These are phyloP conservation scores for Australoheros facetus DNA, from an alignment of 2,797 vertebrate species.

Conservation along the genomic window DNA sequence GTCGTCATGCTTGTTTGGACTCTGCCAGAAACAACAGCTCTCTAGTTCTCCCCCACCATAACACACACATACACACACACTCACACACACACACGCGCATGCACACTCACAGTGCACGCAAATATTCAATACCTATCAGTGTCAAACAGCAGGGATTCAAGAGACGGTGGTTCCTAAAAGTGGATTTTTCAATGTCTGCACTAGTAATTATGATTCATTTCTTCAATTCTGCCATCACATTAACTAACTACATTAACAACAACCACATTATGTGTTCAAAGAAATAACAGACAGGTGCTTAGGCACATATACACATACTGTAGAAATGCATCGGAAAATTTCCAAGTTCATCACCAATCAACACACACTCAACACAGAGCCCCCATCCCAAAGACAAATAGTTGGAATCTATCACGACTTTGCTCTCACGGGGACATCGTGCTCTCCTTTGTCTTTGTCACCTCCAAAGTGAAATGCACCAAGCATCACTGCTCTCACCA, in stretches of 20 bases:
- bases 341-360: conserved; percentile 16
- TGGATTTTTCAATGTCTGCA: conserved; percentile 11
- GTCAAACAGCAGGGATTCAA: conserved; percentile 19
- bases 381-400: conserved; percentile 29
- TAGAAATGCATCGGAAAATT: background rate
- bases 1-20: conserved; percentile 46
- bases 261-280: background rate
- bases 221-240: background rate
- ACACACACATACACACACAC: conserved; percentile 16
- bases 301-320: background rate
- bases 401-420: conserved; percentile 27
- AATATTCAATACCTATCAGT: conserved; percentile 17
- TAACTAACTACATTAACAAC: background rate
- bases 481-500: background rate
- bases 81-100: background rate
- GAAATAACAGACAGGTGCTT: background rate
- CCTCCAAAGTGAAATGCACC: conserved; percentile 9
- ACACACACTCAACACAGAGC: background rate
- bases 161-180: conserved; percentile 14
- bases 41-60: conserved; percentile 27
- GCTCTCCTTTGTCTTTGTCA: conserved; percentile 44
- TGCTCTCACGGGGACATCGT: conserved; percentile 23
- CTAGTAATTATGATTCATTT: conserved; percentile 17
- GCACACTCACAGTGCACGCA: background rate
- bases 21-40: conserved; percentile 71